Conservation (phyloP, 1,140 invertebrate species). For the Apis mellifera region DNA sequence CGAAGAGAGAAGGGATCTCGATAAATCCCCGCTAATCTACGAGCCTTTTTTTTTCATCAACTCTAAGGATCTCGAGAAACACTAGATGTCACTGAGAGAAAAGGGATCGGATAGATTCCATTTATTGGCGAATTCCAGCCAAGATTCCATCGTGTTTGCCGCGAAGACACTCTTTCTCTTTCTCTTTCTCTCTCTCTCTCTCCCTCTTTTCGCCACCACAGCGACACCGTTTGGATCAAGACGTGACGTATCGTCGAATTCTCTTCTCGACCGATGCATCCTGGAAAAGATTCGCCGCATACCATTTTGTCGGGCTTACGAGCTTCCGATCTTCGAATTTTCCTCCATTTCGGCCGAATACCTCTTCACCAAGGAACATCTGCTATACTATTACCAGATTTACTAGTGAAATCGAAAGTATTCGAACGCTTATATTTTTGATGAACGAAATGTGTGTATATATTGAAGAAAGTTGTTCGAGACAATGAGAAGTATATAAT, state of each 20-base stretch:
- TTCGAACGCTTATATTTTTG: too few relatives aligned
- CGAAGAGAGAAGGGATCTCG: not conserved
- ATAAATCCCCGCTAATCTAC: not conserved
- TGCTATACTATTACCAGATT: too few relatives aligned
- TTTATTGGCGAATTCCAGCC: slow-evolving; percentile 11
- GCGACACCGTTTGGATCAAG: not conserved
- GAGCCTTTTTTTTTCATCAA: slow-evolving; percentile 17
- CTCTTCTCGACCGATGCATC: not conserved
- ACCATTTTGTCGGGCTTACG: not conserved
- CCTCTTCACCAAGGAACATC: not conserved
- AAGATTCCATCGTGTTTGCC: not conserved
- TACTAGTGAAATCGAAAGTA: too few relatives aligned
- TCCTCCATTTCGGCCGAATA: not conserved
- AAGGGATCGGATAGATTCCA: not conserved
- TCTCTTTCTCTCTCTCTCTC: not conserved
- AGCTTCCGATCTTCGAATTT: not conserved
- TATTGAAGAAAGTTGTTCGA: too few relatives aligned
- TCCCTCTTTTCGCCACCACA: too few relatives aligned
- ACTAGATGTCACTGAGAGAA: not conserved
- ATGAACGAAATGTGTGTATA: too few relatives aligned
- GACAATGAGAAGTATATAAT: too few relatives aligned
- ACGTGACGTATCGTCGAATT: slow-evolving; percentile 17
- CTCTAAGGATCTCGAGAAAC: not conserved
- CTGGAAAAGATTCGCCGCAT: not conserved
- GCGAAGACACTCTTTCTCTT: not conserved